Conservation (phyloP, 2,888 invertebrate genomes). For the Chelonus formosanus region DNA sequence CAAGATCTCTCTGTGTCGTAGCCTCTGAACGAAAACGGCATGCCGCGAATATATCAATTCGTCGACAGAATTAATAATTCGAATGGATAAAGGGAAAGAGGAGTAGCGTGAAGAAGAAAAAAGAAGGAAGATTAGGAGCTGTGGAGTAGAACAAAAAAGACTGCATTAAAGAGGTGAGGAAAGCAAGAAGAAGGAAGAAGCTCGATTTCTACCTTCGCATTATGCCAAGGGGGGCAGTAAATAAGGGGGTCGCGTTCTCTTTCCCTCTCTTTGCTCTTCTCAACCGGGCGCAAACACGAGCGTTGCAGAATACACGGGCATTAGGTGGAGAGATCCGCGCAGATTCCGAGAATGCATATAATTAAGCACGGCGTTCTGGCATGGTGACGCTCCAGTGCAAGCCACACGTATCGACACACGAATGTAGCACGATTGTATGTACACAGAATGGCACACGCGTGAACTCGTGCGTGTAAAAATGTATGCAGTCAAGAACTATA, state of each 20-base stretch:
- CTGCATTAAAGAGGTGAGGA: constrained; percentile 9
- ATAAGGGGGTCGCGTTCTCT: constrained; percentile 43
- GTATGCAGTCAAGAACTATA: constrained; percentile 2
- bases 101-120: constrained; percentile 5
- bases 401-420: constrained; percentile 31
- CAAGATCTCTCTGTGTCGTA: constrained; percentile 27
- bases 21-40: constrained; percentile 25
- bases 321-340: constrained; percentile 51
- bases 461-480: constrained; percentile 32
- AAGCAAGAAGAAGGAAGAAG: constrained; percentile 25
- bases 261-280: constrained; percentile 32
- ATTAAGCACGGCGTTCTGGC: constrained; percentile 52
- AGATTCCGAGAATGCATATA: constrained; percentile 60
- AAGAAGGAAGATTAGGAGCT: constrained; percentile 8
- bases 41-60: constrained; percentile 37
- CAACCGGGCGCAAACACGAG: constrained; percentile 46
- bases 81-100: constrained; percentile 21
- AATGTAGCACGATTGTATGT: constrained; percentile 27
- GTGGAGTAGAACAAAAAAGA: constrained; percentile 24
- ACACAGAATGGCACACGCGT: constrained; percentile 24
- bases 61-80: constrained; percentile 40
- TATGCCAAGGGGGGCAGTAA: constrained; percentile 48
- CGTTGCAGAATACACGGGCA: constrained; percentile 49
- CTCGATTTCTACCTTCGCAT: constrained; percentile 40
- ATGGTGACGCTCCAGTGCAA: constrained; percentile 31